Percentiles rank a stretch among this genome's conserved stretches.
These are phyloP conservation scores for Fulmarus glacialis DNA, from an alignment of 2,113 vertebrate genomes.

Conservation along the genomic window DNA sequence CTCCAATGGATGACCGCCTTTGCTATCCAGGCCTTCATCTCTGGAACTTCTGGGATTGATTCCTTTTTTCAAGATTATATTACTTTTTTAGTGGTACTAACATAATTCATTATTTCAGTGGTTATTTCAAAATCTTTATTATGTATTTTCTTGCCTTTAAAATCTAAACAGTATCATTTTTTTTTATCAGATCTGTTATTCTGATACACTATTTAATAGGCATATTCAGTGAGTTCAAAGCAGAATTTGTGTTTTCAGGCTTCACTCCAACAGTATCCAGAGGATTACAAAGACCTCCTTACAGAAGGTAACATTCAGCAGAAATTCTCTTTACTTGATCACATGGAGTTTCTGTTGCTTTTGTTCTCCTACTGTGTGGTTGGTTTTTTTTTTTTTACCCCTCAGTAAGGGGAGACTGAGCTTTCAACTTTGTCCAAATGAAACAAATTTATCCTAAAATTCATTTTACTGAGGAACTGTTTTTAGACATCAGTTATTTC, in stretches of 20 bases:
- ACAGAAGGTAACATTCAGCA: constrained; percentile 10
- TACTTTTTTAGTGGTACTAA: background rate
- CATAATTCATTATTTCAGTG: background rate
- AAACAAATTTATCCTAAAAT: background rate
- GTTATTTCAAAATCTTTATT: background rate
- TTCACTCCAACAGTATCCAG: background rate
- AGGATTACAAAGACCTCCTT: background rate
- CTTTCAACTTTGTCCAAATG: background rate
- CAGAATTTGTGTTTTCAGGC: constrained; percentile 15
- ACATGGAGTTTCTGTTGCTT: background rate
- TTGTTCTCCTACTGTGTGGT: background rate
- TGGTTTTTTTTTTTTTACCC: background rate
- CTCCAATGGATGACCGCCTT: fast-evolving
- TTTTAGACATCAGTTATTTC: background rate
- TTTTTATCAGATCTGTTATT: background rate
- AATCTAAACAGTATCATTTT: background rate
- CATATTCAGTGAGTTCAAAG: background rate
- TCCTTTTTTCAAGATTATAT: background rate
- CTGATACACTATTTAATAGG: background rate
- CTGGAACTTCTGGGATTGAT: background rate
- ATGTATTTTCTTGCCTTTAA: background rate
- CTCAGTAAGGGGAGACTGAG: background rate
- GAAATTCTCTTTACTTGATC: background rate
- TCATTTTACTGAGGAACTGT: background rate
- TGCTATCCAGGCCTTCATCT: background rate